Percentiles rank a stretch among this genome's conserved stretches.
Evolutionary conservation across 1,140 invertebrate genomes (phyloP).

Genomic region (Latrodectus geometricus): DNA sequence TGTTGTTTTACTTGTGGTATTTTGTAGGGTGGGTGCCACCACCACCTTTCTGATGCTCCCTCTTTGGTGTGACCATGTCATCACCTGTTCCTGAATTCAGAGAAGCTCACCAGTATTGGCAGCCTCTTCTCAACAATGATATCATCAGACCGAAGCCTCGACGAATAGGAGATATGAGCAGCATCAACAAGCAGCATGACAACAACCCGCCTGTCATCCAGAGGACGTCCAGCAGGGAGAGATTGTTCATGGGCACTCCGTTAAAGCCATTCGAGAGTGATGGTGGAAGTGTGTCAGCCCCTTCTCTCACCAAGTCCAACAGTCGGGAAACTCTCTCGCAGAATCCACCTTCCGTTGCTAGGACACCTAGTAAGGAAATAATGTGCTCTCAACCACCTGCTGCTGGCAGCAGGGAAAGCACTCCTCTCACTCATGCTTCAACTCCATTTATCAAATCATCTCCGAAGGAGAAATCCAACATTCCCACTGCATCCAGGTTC

Average conservation of each 20-base stretch:
- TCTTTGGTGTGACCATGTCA: constrained; percentile 53
- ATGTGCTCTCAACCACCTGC: not conserved
- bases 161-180: constrained; percentile 60
- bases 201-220: constrained; percentile 13
- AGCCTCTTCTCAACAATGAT: constrained; percentile 78
- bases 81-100: constrained; percentile 69
- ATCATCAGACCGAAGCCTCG: constrained; percentile 87
- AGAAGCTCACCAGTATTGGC: constrained; percentile 75
- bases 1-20: no score
- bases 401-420: constrained; percentile 16
- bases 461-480: not conserved
- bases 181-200: constrained; percentile 40
- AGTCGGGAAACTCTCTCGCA: not conserved
- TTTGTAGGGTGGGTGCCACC: constrained; percentile 42
- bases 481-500: not conserved
- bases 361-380: constrained; percentile 11
- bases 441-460: constrained; percentile 17
- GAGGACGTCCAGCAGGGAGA: constrained; percentile 48
- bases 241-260: constrained; percentile 34
- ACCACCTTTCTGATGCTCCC: constrained; percentile 47
- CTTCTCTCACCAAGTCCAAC: constrained; percentile 55
- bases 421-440: constrained; percentile 4
- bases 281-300: constrained; percentile 62
- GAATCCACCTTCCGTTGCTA: not conserved
- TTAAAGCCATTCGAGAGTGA: constrained; percentile 37